Percentiles rank a stretch among this genome's conserved stretches.
phyloP scores from a whole-genome alignment of 2,113 vertebrate species.

The Crotalus horridus region DNA sequence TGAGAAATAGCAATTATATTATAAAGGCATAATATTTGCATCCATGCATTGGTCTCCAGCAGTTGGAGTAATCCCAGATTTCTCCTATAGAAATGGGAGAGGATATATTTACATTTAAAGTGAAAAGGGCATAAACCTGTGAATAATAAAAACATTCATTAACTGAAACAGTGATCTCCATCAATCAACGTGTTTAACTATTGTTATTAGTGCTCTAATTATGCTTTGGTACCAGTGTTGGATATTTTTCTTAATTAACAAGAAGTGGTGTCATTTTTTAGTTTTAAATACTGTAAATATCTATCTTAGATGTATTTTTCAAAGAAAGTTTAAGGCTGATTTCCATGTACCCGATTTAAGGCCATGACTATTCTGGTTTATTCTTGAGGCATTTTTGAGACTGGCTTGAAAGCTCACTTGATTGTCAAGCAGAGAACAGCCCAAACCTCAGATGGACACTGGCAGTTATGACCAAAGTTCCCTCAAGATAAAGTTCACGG shows the following conservation, averaged over 20 bases:
- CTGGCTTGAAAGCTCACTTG: neutral
- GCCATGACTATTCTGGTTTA: neutral
- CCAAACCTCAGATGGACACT: neutral
- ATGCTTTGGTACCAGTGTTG: neutral
- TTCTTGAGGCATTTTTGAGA: neutral
- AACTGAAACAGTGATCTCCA: neutral
- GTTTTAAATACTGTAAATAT: neutral
- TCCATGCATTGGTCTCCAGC: neutral
- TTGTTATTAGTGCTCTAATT: neutral
- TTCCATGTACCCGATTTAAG: neutral
- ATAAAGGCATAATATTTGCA: no score
- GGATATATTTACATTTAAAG: neutral
- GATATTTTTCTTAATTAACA: neutral
- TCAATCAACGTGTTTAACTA: neutral
- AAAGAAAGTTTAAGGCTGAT: neutral
- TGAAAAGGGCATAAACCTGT: neutral
- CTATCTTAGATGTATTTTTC: neutral
- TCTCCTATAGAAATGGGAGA: neutral
- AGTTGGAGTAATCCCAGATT: neutral
- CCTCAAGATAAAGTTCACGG: neutral
- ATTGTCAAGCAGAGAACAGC: neutral
- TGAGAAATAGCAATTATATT: neutral
- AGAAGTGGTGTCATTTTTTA: neutral
- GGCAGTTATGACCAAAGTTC: neutral
- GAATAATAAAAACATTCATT: neutral